Evolutionary conservation across 2,888 invertebrate genomes (phyloP).

Genomic region (Meiosimyza decipiens): DNA sequence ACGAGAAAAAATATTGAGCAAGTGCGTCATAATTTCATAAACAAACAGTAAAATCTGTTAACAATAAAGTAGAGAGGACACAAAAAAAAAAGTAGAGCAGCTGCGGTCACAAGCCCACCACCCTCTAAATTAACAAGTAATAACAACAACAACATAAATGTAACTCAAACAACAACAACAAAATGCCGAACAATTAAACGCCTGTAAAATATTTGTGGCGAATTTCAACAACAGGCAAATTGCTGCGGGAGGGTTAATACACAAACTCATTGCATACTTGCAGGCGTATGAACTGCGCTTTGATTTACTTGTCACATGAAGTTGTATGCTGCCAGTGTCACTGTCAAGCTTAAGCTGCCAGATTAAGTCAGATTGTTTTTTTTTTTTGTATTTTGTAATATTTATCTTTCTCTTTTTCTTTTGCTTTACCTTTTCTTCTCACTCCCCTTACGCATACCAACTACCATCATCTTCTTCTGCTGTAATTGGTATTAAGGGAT

Average conservation of each 20-base stretch:
- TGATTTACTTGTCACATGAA: constrained; percentile 10
- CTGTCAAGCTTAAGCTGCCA: constrained; percentile 17
- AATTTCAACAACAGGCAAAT: not conserved
- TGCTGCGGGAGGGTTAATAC: not conserved
- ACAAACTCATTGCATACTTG: not conserved
- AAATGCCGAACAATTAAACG: not conserved
- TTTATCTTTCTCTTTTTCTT: not conserved
- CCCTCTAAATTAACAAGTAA: not conserved
- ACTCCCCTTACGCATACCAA: not conserved
- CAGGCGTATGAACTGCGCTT: constrained; percentile 1
- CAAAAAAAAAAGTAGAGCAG: constrained; percentile 9
- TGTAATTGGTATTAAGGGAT: constrained; percentile 23
- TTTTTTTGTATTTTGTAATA: not conserved
- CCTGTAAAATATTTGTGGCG: not conserved
- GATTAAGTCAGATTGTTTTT: not conserved
- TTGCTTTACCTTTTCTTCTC: not conserved
- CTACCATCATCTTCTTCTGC: not conserved
- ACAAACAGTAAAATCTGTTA: not conserved
- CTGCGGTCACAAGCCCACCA: constrained; percentile 17
- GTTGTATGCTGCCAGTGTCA: not conserved
- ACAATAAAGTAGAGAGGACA: not conserved
- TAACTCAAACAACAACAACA: not conserved
- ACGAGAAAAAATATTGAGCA: constrained; percentile 1
- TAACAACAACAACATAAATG: not conserved
- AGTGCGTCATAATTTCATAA: not conserved